Base-by-base conservation (phyloP, 1,140 invertebrate species). In the Dryas iulia region DNA sequence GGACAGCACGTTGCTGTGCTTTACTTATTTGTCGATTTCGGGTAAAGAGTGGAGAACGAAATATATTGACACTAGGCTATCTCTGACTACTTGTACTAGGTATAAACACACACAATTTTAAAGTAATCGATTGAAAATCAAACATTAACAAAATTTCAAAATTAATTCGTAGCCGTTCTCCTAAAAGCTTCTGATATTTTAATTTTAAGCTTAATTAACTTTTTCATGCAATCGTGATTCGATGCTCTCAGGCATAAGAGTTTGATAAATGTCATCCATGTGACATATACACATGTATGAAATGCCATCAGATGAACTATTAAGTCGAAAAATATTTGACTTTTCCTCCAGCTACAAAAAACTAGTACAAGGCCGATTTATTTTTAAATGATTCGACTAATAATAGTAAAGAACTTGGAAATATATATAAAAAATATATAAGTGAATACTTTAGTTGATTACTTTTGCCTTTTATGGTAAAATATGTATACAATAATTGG, bases 341-440 rank as follows among this genome's bases (percentile, higher is more conserved):
- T 57, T 62, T 62, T 69, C 59, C 53, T 69, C 52, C 57, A 58
- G 12, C 14, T 23, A 62, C 47, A 47, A 62, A 69, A 69, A 69
- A 69, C 59, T 58, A 31, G 59, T 62, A 62, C 66, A 69, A 69
- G 66, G 66, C 7, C 21, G 39, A 7, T 1, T 47, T 21, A 47
- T 47, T 47, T n/a, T 47, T 18, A 47, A 47, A 18, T 47, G 14
- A 47, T 18, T 47, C 14, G 8, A 18, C 7, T 8, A 18, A 47
- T 3, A 18, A 35, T 35, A 35, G 33, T n/a, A 35, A n/a, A 5
- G 14, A 35, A 35, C 33, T 35, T 35, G 4, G 7, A 35, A 35
- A 28, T 28, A 28, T 28, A 28, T 28, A 28, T 28, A 3, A 21
- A 18, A 47, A n/a, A 39, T 6, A 14, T 47, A 47, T 18, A 47